Base-by-base conservation (phyloP, 2,797 vertebrate species). In the Pogonophryne albipinna region DNA sequence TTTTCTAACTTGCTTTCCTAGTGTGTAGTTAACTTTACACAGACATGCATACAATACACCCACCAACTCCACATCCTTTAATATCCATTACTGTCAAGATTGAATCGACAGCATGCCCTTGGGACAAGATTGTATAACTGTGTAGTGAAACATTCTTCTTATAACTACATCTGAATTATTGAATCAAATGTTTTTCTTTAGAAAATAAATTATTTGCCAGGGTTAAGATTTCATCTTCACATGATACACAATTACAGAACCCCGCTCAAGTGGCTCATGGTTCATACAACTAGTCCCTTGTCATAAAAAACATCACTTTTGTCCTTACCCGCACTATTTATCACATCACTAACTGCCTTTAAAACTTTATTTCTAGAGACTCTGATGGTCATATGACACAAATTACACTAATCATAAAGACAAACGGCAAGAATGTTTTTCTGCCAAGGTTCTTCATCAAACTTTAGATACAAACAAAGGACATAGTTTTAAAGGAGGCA, bases 81-180 rank as follows among this genome's bases (percentile, higher is more conserved):
- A 82, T 80, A 78, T 85, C 66, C 51, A 70, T 83, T 85, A 77
- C 82, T 85, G 79, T 85, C 55, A 68, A 77, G 41, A 61, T 9
- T 79, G 58, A 89, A 85, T 47, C 69, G 77, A 82, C 75, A 80
- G 13, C 74, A 59, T 85, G 79, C 27, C 84, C 84, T 81, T 87
- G 83, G 53, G 68, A 74, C 59, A 55, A 23, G 50, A 72, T 69
- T 73, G 34, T 55, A 78, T 73, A 55, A 71, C 64, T 63, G 61
- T 51, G 20, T 19, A 47, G 64, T 71, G 58, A 73, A 80, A 84
- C 67, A 57, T 68, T 78, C 61, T 68, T 78, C 61, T 71, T 79
- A 80, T 42, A 53, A 58, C 41, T 70, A 47, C 74, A 66, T 71
- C 27, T 61, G 57, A 78, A 71, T 38, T 50, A 66, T 53, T 74